Conservation (phyloP, 2,113 vertebrate species). For the Caretta caretta region DNA sequence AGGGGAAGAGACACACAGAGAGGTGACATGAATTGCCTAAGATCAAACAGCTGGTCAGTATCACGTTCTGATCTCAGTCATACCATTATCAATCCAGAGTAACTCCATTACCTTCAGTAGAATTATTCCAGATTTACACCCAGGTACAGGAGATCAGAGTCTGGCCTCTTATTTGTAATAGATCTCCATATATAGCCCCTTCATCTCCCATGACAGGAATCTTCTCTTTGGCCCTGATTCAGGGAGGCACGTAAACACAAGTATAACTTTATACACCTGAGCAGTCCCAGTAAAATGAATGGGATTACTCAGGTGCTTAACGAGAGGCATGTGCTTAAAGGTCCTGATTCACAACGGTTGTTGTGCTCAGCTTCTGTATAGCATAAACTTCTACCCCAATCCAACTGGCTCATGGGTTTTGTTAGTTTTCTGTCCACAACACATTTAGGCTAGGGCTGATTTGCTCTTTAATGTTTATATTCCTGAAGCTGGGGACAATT, state of each 20-base stretch:
- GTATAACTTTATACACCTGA: not conserved
- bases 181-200: not conserved
- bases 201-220: not conserved
- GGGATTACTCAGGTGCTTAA: not conserved
- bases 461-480: conserved; percentile 48
- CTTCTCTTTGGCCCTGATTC: not conserved
- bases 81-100: not conserved
- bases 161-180: not conserved
- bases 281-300: not conserved
- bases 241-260: not conserved
- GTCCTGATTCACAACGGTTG: not conserved
- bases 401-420: not conserved
- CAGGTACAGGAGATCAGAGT: not conserved
- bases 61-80: not conserved
- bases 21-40: not conserved
- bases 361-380: not conserved
- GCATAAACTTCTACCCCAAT: not conserved
- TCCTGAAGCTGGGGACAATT: conserved; percentile 44
- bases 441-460: conserved; percentile 33
- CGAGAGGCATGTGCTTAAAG: not conserved
- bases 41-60: not conserved
- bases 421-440: conserved; percentile 1
- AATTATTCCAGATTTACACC: not conserved
- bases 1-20: not conserved
- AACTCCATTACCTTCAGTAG: not conserved